phyloP scores from a whole-genome alignment of 1,140 invertebrate species.

The Pristionchus pacificus region DNA sequence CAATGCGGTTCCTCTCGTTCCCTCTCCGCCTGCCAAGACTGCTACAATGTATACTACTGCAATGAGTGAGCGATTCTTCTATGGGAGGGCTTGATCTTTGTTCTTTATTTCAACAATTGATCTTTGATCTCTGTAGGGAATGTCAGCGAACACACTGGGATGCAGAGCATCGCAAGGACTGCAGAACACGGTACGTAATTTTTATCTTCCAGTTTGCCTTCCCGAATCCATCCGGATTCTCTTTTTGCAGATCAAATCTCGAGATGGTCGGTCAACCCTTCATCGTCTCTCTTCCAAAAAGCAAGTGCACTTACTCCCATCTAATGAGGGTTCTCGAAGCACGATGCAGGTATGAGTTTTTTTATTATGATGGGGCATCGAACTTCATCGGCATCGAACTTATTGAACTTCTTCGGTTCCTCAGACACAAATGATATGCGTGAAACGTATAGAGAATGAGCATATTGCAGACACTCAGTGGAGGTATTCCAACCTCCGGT shows the following conservation, averaged over 20 bases:
- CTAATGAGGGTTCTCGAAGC: slow-evolving; percentile 59
- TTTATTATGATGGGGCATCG: slow-evolving; percentile 2
- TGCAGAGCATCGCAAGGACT: slow-evolving; percentile 25
- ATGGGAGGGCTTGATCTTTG: too few species aligned
- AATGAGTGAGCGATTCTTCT: slow-evolving; percentile 18
- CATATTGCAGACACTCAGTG: slow-evolving; percentile 56
- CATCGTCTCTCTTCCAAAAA: slow-evolving; percentile 61
- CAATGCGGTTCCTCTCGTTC: slow-evolving; percentile 15
- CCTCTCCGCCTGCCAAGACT: slow-evolving; percentile 33
- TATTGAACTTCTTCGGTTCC: too few species aligned
- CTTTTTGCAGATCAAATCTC: background rate
- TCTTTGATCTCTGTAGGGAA: slow-evolving; percentile 56
- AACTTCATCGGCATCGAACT: too few species aligned
- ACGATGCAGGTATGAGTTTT: slow-evolving; percentile 57
- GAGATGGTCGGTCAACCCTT: slow-evolving; percentile 62
- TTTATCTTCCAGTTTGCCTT: too few species aligned
- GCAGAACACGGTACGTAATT: slow-evolving; percentile 10
- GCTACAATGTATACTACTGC: slow-evolving; percentile 41
- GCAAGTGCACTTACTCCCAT: slow-evolving; percentile 60
- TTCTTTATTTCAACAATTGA: too few species aligned
- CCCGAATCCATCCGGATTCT: background rate
- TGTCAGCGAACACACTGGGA: slow-evolving; percentile 36
- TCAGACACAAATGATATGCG: background rate
- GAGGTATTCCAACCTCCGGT: slow-evolving; percentile 59
- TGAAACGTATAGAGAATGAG: background rate